phyloP scores from a whole-genome alignment of 2,797 vertebrate species.

The Argyrosomus regius region DNA sequence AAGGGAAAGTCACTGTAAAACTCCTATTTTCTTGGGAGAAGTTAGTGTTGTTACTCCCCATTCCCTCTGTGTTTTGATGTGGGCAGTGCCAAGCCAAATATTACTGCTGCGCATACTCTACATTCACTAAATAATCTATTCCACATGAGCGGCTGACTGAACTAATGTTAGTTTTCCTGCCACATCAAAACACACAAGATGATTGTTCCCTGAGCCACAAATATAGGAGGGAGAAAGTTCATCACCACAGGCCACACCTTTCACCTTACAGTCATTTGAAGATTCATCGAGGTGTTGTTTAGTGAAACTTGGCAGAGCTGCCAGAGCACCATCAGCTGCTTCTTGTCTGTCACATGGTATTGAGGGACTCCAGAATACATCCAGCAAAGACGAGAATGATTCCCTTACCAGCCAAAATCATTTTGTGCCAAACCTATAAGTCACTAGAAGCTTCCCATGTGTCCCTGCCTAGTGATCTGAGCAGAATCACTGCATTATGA shows the following conservation, averaged over 20 bases:
- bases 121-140: background rate
- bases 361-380: background rate
- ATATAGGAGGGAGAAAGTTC: too few relatives aligned
- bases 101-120: background rate
- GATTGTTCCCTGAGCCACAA: too few relatives aligned
- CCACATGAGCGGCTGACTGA: background rate
- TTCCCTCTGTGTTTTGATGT: too few relatives aligned
- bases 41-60: too few relatives aligned
- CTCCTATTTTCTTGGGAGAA: background rate
- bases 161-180: background rate
- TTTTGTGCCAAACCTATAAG: slow-evolving; percentile 18
- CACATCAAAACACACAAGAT: too few relatives aligned
- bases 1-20: background rate
- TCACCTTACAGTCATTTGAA: background rate
- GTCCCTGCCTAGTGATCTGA: slow-evolving; percentile 18
- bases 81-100: too few relatives aligned
- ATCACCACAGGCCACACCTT: background rate
- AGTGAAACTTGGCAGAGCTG: background rate
- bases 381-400: background rate
- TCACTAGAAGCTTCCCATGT: background rate
- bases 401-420: background rate
- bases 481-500: slow-evolving; percentile 32
- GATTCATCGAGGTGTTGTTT: background rate
- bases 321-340: background rate
- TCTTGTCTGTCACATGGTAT: background rate